Evolutionary conservation across 2,888 invertebrate species (phyloP), one percentile per base, ranked within the genome.

Genomic region (Choreutis nemorana): DNA sequence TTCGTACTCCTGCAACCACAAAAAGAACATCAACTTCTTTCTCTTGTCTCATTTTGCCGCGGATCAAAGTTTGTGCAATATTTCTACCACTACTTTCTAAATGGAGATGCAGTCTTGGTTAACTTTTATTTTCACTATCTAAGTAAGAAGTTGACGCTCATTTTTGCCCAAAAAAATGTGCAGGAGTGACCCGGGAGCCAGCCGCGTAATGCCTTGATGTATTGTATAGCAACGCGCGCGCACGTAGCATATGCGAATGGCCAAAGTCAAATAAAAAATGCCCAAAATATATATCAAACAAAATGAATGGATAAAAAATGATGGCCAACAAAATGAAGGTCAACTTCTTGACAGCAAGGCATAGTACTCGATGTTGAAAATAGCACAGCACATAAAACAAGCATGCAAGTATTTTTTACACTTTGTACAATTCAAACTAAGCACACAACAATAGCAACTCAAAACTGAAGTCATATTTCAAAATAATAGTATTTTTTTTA

Each of bases 241-340:
- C 73, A 72, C 53, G 49, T 43, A 55, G 61, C 56, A 60, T 64
- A 62, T 66, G 64, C 62, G 60, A 58, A 65, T 72, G 75, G 77
- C 77, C 77, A 73, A 65, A 67, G 13, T 11, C 65, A 50, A 60
- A 63, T 63, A 58, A 58, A 55, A 57, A 59, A 55, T 72, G 75
- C 66, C 67, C 73, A 71, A 72, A 70, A 78, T 67, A 75, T 63
- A 73, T 65, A 67, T 68, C 60, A 75, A 75, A 77, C 62, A 65
- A 73, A 72, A 77, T 65, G 65, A 65, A 77, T 75, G 73, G 71
- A 81, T 81, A 83, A 83, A 81, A 85, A 87, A 87, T 86, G 87
- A 87, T 87, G 87, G 89, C 88, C 87, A 87, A 88, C 87, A 84
- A 89, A 91, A 91, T 90, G 90, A 90, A 89, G 90, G 91, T 91